These are phyloP conservation scores for Erythrocercus mccallii DNA, from an alignment of 2,113 vertebrate genomes.

Conservation along the genomic window DNA sequence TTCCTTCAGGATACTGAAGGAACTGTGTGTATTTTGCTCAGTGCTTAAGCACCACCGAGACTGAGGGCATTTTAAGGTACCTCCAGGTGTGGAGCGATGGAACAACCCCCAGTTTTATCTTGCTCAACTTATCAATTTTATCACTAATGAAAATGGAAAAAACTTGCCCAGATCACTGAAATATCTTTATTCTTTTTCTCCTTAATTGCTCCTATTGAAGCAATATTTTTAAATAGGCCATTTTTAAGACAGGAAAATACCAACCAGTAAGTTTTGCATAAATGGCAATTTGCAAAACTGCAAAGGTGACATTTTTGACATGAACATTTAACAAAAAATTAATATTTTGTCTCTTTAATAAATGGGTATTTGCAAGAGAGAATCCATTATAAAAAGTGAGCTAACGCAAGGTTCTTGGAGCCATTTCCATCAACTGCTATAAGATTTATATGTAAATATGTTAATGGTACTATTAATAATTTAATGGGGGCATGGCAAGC, in stretches of 20 bases:
- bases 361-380: conserved; percentile 40
- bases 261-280: conserved; percentile 14
- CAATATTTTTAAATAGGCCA: not conserved
- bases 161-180: not conserved
- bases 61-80: not conserved
- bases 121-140: not conserved
- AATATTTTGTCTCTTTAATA: conserved; percentile 62
- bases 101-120: not conserved
- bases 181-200: not conserved
- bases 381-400: conserved; percentile 58
- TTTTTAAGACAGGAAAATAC: conserved; percentile 26
- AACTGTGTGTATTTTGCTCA: not conserved
- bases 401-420: conserved; percentile 35
- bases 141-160: not conserved
- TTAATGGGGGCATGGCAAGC: conserved; percentile 72
- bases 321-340: conserved; percentile 57
- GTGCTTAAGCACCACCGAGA: not conserved
- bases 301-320: conserved; percentile 55
- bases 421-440: conserved; percentile 66
- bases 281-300: conserved; percentile 51
- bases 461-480: conserved; percentile 74
- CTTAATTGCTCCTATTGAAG: conserved; percentile 17
- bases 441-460: conserved; percentile 77
- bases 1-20: not conserved
- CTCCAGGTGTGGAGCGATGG: not conserved